These are phyloP conservation scores for Lycocerus yunnanus DNA, from an alignment of 2,888 invertebrate species.

Conservation along the genomic window DNA sequence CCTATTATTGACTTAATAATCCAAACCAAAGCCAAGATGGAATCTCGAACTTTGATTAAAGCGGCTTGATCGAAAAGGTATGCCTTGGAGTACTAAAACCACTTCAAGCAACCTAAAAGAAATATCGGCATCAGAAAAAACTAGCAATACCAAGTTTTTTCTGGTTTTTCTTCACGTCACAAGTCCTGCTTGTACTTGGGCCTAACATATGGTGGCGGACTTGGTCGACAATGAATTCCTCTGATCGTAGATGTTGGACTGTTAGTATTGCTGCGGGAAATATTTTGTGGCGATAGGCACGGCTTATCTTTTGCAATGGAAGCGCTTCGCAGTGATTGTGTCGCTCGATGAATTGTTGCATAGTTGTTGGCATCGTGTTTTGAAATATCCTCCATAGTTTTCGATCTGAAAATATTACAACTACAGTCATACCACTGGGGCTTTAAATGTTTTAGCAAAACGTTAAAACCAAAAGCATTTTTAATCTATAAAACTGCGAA, in stretches of 20 bases:
- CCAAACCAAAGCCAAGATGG: not conserved
- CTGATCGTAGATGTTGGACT: slow-evolving; percentile 52
- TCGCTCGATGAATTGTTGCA: slow-evolving; percentile 61
- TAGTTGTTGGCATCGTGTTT: slow-evolving; percentile 68
- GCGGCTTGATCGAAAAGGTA: not conserved
- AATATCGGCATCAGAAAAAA: slow-evolving; percentile 13
- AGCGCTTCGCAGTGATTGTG: slow-evolving; percentile 64
- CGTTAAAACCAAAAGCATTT: not conserved
- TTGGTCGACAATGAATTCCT: slow-evolving; percentile 58
- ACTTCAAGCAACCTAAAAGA: not conserved
- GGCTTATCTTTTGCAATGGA: slow-evolving; percentile 51
- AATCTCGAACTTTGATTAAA: not conserved
- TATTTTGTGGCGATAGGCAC: slow-evolving; percentile 47
- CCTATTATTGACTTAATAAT: not conserved
- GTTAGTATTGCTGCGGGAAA: slow-evolving; percentile 46
- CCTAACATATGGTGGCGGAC: slow-evolving; percentile 64
- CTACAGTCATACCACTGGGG: not conserved
- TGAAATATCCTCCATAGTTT: slow-evolving; percentile 54
- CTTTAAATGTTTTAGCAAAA: not conserved
- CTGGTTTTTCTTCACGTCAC: slow-evolving; percentile 60
- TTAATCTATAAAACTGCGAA: not conserved
- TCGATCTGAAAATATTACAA: slow-evolving; percentile 41
- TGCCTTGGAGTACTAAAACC: not conserved
- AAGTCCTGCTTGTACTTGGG: slow-evolving; percentile 61
- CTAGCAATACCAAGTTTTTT: slow-evolving; percentile 61